Percentiles rank a stretch among this genome's conserved stretches.
These are phyloP conservation scores for Burhinus oedicnemus DNA, from an alignment of 2,113 vertebrate species.

Conservation along the genomic window DNA sequence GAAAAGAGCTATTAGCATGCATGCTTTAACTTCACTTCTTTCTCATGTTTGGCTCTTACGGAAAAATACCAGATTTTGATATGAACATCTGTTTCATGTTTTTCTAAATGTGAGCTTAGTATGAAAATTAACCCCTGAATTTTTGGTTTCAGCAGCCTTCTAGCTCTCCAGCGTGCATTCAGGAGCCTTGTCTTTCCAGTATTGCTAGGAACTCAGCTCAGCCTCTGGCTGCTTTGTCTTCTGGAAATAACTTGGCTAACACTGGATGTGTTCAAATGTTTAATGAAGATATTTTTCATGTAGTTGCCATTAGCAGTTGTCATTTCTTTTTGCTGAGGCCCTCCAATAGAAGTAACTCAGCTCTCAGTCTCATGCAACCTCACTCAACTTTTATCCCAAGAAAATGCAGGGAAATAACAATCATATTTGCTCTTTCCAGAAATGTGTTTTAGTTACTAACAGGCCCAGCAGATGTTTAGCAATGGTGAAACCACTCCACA, in stretches of 20 bases:
- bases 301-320: neutral
- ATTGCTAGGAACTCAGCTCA: neutral
- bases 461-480: neutral
- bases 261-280: neutral
- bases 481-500: neutral
- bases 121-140: conserved; percentile 68
- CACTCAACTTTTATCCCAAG: neutral
- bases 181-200: neutral
- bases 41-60: conserved; percentile 66
- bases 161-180: neutral
- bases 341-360: neutral
- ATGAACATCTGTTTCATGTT: conserved; percentile 76
- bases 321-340: neutral
- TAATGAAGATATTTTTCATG: neutral
- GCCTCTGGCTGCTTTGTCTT: neutral
- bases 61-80: conserved; percentile 71
- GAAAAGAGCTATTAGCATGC: conserved; percentile 66
- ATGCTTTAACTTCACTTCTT: conserved; percentile 67
- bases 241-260: neutral
- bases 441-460: neutral
- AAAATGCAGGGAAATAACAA: neutral
- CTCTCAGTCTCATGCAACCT: neutral
- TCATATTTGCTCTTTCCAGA: neutral
- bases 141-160: conserved; percentile 40
- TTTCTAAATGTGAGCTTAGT: conserved; percentile 62